These are phyloP conservation scores for Epinephelus awoara DNA, from an alignment of 2,797 vertebrate genomes.

Conservation along the genomic window DNA sequence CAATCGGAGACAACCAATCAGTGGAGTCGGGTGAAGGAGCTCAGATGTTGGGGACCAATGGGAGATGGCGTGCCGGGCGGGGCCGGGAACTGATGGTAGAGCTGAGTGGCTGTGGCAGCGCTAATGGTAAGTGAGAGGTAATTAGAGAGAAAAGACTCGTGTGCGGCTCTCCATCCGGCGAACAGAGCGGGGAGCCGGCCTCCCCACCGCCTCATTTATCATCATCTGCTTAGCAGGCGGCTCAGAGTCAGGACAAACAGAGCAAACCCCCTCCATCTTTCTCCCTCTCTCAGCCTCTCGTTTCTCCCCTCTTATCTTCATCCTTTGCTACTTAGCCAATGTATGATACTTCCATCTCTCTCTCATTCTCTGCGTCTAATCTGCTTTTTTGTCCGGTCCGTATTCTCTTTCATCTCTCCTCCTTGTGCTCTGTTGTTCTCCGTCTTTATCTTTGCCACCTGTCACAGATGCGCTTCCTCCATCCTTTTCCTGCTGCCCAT, in stretches of 20 bases:
- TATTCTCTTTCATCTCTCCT: conserved; percentile 44
- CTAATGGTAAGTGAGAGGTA: conserved; percentile 87
- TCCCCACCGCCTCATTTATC: conserved; percentile 84
- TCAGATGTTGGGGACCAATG: conserved; percentile 57
- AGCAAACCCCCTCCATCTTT: conserved; percentile 69
- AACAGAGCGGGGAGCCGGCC: conserved; percentile 73
- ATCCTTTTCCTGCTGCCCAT: conserved; percentile 11
- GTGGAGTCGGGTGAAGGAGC: conserved; percentile 27
- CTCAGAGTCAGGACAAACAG: conserved; percentile 83
- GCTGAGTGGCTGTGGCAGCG: conserved; percentile 79
- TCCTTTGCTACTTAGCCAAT: conserved; percentile 52
- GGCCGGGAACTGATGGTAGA: conserved; percentile 76
- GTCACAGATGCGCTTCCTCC: conserved; percentile 12
- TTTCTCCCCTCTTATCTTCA: conserved; percentile 53
- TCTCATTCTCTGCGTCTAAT: conserved; percentile 44
- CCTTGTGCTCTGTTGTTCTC: conserved; percentile 11
- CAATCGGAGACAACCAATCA: conserved; percentile 49
- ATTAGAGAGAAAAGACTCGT: conserved; percentile 86
- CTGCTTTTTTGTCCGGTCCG: conserved; percentile 29
- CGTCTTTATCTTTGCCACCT: conserved; percentile 45
- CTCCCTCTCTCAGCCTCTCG: conserved; percentile 54
- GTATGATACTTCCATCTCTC: conserved; percentile 27
- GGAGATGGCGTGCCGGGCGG: conserved; percentile 45
- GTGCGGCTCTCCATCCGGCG: conserved; percentile 75
- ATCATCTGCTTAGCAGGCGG: conserved; percentile 85